A percentile compares a stretch with the other conserved stretches of the same genome.
phyloP scores from a whole-genome alignment of 2,797 vertebrate genomes.

The Propithecus perrieri region DNA sequence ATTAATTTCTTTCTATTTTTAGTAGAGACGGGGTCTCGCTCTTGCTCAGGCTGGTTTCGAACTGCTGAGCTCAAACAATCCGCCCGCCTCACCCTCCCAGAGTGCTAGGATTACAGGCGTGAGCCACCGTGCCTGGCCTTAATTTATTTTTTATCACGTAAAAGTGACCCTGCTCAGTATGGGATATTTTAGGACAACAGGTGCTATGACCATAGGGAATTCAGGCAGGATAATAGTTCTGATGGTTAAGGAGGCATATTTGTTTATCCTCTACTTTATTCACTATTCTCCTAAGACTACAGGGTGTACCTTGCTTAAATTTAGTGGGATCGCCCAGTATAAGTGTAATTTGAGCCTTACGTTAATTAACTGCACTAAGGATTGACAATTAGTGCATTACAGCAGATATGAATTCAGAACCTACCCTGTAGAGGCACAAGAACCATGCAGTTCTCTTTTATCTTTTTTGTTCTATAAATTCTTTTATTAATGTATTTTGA shows the following conservation, averaged over 20 bases:
- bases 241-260: background rate
- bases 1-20: too few species aligned
- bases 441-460: background rate
- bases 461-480: background rate
- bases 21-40: too few species aligned
- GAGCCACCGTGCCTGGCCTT: background rate
- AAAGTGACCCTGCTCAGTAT: background rate
- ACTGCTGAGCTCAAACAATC: too few species aligned
- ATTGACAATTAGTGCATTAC: background rate
- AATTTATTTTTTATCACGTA: background rate
- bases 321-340: background rate
- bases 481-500: background rate
- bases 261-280: background rate
- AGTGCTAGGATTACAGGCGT: too few species aligned
- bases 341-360: background rate
- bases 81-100: too few species aligned
- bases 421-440: background rate
- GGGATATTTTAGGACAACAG: background rate
- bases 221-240: background rate
- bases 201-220: background rate
- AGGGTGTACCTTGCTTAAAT: background rate
- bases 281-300: background rate
- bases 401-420: background rate
- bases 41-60: too few species aligned
- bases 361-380: background rate